phyloP scores from a whole-genome alignment of 2,888 invertebrate species.

The Gandaritis pyraliata region DNA sequence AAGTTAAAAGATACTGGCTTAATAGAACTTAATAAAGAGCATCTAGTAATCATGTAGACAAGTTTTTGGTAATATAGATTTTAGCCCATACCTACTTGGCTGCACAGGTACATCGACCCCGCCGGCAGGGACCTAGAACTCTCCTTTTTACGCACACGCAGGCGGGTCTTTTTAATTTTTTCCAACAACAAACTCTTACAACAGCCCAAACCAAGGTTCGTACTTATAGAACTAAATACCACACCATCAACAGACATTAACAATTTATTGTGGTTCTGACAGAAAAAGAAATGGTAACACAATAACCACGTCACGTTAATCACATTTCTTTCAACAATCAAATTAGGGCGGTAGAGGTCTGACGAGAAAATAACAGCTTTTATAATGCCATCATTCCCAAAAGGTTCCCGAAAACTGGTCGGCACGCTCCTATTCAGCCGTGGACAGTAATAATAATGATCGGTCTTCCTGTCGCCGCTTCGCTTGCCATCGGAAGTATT shows the following conservation, averaged over 20 bases:
- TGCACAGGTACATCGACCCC: too few relatives aligned
- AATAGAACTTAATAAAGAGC: too few relatives aligned
- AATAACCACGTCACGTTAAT: constrained; percentile 39
- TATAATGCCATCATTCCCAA: constrained; percentile 71
- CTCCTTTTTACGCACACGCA: too few relatives aligned
- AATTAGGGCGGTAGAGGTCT: constrained; percentile 56
- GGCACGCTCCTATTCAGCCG: constrained; percentile 67
- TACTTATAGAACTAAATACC: background rate
- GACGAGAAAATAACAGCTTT: constrained; percentile 75
- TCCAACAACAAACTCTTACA: background rate
- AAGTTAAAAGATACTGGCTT: too few relatives aligned
- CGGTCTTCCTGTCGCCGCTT: constrained; percentile 71
- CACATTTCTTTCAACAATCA: constrained; percentile 49
- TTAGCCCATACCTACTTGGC: too few relatives aligned
- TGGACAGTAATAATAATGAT: constrained; percentile 78
- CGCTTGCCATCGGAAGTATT: constrained; percentile 71
- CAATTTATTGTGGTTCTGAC: constrained; percentile 24
- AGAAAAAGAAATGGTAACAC: constrained; percentile 19
- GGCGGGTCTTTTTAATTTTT: too few relatives aligned
- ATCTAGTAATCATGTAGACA: too few relatives aligned
- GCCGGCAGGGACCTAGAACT: too few relatives aligned
- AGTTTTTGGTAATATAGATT: too few relatives aligned
- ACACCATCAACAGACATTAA: background rate
- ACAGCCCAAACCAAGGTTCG: background rate
- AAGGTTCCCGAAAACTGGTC: constrained; percentile 62